Conservation (phyloP, 2,888 invertebrate genomes). For the Allygus modestus region DNA sequence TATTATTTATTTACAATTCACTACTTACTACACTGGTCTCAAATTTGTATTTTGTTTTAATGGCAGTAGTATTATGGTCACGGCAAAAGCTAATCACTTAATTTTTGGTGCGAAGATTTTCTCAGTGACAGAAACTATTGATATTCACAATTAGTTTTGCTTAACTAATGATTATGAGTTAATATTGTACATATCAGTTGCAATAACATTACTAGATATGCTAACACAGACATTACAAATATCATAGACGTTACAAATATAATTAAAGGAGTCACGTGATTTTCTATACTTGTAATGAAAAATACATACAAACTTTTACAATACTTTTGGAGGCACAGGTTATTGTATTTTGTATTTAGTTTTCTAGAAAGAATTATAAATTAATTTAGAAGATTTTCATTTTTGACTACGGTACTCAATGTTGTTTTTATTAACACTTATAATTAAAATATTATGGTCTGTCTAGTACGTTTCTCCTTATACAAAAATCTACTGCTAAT, state of each 20-base stretch:
- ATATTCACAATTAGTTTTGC: not conserved
- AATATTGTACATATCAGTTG: not conserved
- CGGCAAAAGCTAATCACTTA: not conserved
- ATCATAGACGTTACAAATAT: not conserved
- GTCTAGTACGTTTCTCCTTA: not conserved
- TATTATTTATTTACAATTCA: slow-evolving; percentile 18
- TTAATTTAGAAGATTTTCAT: not conserved
- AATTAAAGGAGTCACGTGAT: not conserved
- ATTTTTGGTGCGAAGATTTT: not conserved
- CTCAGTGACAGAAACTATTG: not conserved
- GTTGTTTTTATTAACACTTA: not conserved
- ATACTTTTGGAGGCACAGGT: slow-evolving; percentile 15
- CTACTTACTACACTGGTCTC: slow-evolving; percentile 13
- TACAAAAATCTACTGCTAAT: not conserved
- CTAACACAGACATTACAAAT: not conserved
- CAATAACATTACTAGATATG: not conserved
- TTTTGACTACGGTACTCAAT: not conserved
- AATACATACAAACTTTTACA: not conserved
- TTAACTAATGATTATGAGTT: not conserved
- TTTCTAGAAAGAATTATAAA: not conserved
- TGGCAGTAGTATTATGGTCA: slow-evolving; percentile 8
- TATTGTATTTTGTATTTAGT: slow-evolving; percentile 12
- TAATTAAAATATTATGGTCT: not conserved
- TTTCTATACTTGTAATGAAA: not conserved
- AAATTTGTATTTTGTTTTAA: not conserved